phyloP scores from a whole-genome alignment of 2,797 vertebrate genomes.

The Melanotaenia maccullochi region DNA sequence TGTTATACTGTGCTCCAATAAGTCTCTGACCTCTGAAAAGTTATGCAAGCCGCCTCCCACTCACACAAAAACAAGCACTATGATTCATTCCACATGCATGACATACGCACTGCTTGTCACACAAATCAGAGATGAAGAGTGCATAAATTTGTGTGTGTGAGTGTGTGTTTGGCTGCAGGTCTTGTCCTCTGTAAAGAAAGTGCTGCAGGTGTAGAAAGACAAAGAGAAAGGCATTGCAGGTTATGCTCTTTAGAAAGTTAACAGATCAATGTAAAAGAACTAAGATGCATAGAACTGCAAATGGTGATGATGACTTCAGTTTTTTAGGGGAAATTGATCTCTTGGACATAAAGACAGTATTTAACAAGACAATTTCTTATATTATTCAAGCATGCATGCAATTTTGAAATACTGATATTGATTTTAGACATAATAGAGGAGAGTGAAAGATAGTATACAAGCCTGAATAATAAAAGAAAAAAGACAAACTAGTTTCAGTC shows the following conservation, averaged over 20 bases:
- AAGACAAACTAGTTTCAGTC: neutral
- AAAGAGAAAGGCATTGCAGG: neutral
- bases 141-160: slow-evolving; percentile 4
- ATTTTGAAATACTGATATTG: slow-evolving; percentile 1
- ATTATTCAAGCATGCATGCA: neutral
- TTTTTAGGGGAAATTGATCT: neutral
- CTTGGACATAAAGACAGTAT: neutral
- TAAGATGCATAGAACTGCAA: neutral
- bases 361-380: neutral
- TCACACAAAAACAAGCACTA: slow-evolving; percentile 27
- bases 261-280: neutral
- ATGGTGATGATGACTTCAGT: neutral
- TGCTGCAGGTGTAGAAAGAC: slow-evolving; percentile 4
- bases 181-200: slow-evolving; percentile 19
- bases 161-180: slow-evolving; percentile 23
- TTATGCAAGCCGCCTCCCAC: slow-evolving; percentile 62
- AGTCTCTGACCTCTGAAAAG: slow-evolving; percentile 57
- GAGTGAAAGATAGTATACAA: neutral
- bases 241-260: neutral
- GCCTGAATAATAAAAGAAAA: slow-evolving; percentile 1
- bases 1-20: slow-evolving; percentile 45
- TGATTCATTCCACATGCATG: slow-evolving; percentile 49
- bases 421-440: neutral
- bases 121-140: slow-evolving; percentile 17
- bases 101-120: slow-evolving; percentile 14